Evolutionary conservation across 2,797 vertebrate genomes (phyloP), one percentile per base, ranked within the genome.

Genomic region (Natrix natrix): DNA sequence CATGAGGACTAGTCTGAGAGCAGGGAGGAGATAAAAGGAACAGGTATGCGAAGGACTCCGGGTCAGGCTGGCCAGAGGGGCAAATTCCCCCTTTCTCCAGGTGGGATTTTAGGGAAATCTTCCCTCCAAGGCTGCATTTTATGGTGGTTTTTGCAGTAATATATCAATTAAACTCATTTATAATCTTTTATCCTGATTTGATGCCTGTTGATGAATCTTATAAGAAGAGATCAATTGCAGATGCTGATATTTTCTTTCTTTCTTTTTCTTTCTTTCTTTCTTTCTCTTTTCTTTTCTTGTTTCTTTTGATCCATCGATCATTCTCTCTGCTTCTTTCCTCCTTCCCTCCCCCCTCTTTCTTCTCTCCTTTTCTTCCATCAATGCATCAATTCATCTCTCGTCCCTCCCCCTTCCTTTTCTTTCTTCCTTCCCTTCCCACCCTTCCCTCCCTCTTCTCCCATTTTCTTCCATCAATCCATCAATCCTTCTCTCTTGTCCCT

Each of bases 321-420:
- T 54, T 16, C 4, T 57, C 56, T 5, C 1, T 57, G 5, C 16
- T 57, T 14, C 57, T 6, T 20, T 5, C 16, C 1, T 57, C 3
- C 5, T 1, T 26, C 1, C 22, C 2, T 3, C 3, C 60, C 3
- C 43, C 2, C 43, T 12, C 6, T 8, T 8, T 3, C 20, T 1
- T 26, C 1, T 0, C 1, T 63, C 3, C 3, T 2, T 63, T 11
- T 10, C 8, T 61, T 11, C 24, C 43, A 43, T 43, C 43, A 43
- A 43, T 43, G 2, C 43, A 43, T 43, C 43, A 2, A 43, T 1
- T 24, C 24, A 37, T 37, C 8, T 24, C 2, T 8, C 43, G 43
- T 10, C 3, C 8, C 8, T 26, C 1, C 60, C 2, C 4, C 0
- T 3, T 4, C 3, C 10, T 11, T 61, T 61, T 4, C 24, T 61